Evolutionary conservation across 2,888 invertebrate genomes (phyloP).

Genomic region (Drosophila ochracea): DNA sequence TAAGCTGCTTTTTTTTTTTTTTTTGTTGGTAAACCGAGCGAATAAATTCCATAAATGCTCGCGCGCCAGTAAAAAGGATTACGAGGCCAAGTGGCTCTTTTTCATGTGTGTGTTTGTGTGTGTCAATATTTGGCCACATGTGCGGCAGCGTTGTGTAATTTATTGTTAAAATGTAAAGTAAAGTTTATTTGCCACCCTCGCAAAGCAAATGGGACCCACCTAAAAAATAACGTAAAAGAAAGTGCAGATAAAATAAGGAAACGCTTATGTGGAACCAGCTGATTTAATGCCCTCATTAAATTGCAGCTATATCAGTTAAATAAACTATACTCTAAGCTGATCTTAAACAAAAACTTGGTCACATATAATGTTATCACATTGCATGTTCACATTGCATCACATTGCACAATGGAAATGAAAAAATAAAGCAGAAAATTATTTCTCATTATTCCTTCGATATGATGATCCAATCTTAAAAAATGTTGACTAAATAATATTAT

Average conservation of each 20-base stretch:
- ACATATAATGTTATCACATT: neutral
- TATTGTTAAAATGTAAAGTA: slow-evolving; percentile 74
- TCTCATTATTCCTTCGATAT: neutral
- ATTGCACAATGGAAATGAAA: neutral
- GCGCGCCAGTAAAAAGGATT: slow-evolving; percentile 66
- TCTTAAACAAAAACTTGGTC: neutral
- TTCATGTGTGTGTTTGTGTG: slow-evolving; percentile 24
- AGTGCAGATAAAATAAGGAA: slow-evolving; percentile 46
- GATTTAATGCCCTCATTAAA: slow-evolving; percentile 29
- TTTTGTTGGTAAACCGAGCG: slow-evolving; percentile 33
- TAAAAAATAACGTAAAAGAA: slow-evolving; percentile 35
- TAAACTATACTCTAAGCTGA: neutral
- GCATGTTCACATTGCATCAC: too few relatives aligned
- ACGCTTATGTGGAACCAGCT: neutral
- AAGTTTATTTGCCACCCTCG: slow-evolving; percentile 61
- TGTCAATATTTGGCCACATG: slow-evolving; percentile 69
- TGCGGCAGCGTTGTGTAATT: slow-evolving; percentile 65
- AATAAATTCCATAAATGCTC: slow-evolving; percentile 78
- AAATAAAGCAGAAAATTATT: neutral
- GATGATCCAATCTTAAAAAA: neutral
- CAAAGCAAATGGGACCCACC: slow-evolving; percentile 12
- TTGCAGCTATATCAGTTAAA: neutral
- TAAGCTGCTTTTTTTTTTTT: slow-evolving; percentile 47
- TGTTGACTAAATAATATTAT: neutral
- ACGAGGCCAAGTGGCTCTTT: slow-evolving; percentile 50